phyloP scores from a whole-genome alignment of 2,113 vertebrate genomes.

The Ondatra zibethicus region DNA sequence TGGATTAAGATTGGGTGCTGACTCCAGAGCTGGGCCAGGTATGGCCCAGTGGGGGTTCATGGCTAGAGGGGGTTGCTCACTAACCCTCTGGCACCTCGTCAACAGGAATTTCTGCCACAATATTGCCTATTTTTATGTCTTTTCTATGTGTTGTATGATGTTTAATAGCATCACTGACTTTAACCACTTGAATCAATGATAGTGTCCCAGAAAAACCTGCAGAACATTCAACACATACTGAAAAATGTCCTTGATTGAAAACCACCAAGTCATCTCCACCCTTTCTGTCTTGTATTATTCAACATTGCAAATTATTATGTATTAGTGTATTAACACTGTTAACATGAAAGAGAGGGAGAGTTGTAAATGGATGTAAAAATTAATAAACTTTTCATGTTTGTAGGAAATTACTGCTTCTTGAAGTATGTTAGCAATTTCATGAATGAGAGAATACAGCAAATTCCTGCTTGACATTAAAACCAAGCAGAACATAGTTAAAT shows the following conservation, averaged over 20 bases:
- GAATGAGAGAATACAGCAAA: neutral
- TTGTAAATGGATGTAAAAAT: neutral
- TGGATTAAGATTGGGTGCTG: no score
- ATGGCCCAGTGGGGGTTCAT: no score
- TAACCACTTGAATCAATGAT: neutral
- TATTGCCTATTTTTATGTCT: neutral
- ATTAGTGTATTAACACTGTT: neutral
- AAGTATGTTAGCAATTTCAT: constrained; percentile 45
- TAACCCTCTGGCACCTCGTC: no score
- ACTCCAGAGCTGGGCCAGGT: no score
- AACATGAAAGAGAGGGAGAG: neutral
- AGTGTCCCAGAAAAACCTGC: neutral
- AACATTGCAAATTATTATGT: neutral
- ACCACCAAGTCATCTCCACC: neutral
- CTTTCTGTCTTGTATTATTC: neutral
- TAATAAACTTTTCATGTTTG: neutral
- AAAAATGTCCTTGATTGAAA: neutral
- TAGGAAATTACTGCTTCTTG: neutral
- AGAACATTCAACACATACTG: neutral
- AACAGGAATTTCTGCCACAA: no score
- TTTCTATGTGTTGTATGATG: accelerated
- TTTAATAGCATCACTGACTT: neutral
- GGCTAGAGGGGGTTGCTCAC: no score
- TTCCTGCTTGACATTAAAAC: neutral
- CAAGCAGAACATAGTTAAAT: neutral